Base-by-base conservation (phyloP, 2,888 invertebrate species). In the Zhengitettix transpicula region DNA sequence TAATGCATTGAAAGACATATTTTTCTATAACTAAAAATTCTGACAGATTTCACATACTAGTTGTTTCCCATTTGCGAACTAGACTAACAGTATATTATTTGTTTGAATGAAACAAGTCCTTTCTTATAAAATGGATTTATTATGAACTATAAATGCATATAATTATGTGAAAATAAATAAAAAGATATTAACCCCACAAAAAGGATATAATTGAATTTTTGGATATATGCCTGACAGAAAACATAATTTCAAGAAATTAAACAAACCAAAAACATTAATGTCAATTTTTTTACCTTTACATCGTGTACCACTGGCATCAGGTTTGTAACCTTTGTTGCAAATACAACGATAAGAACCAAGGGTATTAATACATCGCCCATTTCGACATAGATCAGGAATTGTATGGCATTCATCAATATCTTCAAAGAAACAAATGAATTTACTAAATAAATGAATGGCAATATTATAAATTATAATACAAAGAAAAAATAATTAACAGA, bases 341-440 rank as follows among this genome's bases (percentile, higher is more conserved):
- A 84, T 81, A 71, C 90, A 90, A 10, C 85, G 79, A 75, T 87
- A 91, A 51, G 89, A 89, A 61, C 91, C 91, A 68, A 90, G 79
- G 28, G 89, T 89, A 67, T 91, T 91, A 64, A 88, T 83, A 69
- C 92, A 92, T 60, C 84, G 76, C 3, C 92, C 91, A 61, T 89
- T 87, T 67, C 80, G 79, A 68, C 92, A 91, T 0, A 91, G 75
- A 58, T 82, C 85, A 0, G 87, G 85, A 71, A 89, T 83, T 52
- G 87, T 87, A 56, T 80, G 79, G 68, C 92, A 92, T 72, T 92
- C 92, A 69, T 92, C 87, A 64, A 91, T 86, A 70, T 92, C 91
- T 76, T 28, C 28, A 28, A 28, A 28, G 28, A 28, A 28, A 28
- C 28, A 28, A 28, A 28, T 28, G 28, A 28, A 28, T 5, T 28